Percentiles rank a stretch among this genome's conserved stretches.
Evolutionary conservation across 2,888 invertebrate species (phyloP).

Genomic region (Cerceris rybyensis): DNA sequence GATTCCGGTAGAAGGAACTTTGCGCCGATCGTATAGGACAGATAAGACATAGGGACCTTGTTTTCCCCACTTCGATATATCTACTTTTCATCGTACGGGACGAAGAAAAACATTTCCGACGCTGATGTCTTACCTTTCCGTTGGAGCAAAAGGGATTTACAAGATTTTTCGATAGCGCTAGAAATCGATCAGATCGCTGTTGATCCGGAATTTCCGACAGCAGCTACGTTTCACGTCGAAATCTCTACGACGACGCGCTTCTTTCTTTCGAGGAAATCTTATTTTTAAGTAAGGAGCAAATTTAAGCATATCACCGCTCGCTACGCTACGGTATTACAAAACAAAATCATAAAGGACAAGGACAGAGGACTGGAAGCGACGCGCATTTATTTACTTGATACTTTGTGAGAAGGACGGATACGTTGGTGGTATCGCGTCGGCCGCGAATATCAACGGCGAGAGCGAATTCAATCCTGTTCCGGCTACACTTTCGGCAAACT

Average conservation of each 20-base stretch:
- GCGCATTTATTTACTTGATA: slow-evolving; percentile 48
- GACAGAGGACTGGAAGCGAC: slow-evolving; percentile 11
- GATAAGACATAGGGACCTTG: slow-evolving; percentile 32
- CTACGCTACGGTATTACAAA: neutral
- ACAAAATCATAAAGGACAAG: slow-evolving; percentile 12
- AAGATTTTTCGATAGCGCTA: neutral
- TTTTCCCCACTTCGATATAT: slow-evolving; percentile 14
- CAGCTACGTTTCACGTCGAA: slow-evolving; percentile 23
- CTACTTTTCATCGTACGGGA: slow-evolving; percentile 35
- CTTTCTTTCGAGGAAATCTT: slow-evolving; percentile 13
- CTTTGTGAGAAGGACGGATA: slow-evolving; percentile 27
- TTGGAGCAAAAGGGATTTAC: slow-evolving; percentile 7
- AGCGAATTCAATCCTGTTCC: too few relatives aligned
- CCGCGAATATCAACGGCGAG: neutral
- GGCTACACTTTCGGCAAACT: neutral
- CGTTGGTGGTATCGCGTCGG: slow-evolving; percentile 7
- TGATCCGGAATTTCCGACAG: slow-evolving; percentile 17
- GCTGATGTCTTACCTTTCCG: slow-evolving; percentile 13
- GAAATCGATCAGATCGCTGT: neutral
- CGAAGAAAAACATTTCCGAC: slow-evolving; percentile 21
- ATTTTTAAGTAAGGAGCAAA: slow-evolving; percentile 31
- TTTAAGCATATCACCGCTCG: slow-evolving; percentile 54
- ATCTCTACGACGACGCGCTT: slow-evolving; percentile 19
- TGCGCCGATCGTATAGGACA: slow-evolving; percentile 29
- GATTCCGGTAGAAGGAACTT: slow-evolving; percentile 48